Base-by-base conservation (phyloP, 2,888 invertebrate species). In the Drosophila melanocephala region DNA sequence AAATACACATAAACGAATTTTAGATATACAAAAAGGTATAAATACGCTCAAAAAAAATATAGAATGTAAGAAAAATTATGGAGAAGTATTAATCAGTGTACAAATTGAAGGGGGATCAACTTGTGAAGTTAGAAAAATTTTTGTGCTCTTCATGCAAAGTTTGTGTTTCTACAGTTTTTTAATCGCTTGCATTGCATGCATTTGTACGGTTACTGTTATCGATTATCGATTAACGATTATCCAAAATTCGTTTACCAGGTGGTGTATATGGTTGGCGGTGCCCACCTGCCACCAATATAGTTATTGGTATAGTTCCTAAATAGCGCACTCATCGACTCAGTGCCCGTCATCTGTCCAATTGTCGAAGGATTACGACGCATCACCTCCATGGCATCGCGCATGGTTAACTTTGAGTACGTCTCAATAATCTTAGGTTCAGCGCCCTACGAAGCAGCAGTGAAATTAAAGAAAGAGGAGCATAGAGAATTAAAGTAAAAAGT, bases 351-450 rank as follows among this genome's bases (percentile, higher is more conserved):
- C 93, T 97, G 97, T 58, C 97, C 97, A 84, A 97, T 96, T 0
- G 97, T 97, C 14, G 97, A 97, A 14, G 97, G 97, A 93, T 97
- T 97, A 75, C 97, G 95, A 84, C 97, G 95, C 96, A 98, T 97
- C 86, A 97, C 97, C 90, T 98, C 97, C 95, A 98, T 96, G 19
- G 98, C 99, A 93, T 99, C 99, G 88, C 96, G 96, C 97, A 98
- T 97, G 30, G 98, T 97, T 84, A 98, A 94, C 92, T 98, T 98
- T 5, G 98, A 98, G 94, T 98, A 98, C 0, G 98, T 98, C 93
- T 98, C 98, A 90, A 98, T 95, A 86, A 98, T 98, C 93, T 98
- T 98, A 64, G 98, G 98, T 91, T 98, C 98, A 57, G 96, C 96
- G 74, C 97, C 97, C 95, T 94, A 55, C 16, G 9, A 22, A 32